Evolutionary conservation across 2,113 vertebrate genomes (phyloP).

Genomic region (Haplochromis burtoni): DNA sequence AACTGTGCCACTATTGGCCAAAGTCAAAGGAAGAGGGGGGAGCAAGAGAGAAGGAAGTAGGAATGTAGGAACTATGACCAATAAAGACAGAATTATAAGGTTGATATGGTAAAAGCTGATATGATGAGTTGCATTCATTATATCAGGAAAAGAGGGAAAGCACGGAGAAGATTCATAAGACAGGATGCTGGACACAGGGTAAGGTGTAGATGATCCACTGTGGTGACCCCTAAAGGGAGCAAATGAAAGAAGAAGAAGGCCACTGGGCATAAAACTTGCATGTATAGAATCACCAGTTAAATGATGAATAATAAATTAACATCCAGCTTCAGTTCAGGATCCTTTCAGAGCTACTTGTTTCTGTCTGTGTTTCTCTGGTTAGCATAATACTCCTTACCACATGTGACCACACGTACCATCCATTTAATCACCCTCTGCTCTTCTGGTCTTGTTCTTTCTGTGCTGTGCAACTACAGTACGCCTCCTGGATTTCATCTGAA

Average conservation of each 20-base stretch:
- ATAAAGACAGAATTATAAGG: not conserved
- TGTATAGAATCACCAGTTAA: not conserved
- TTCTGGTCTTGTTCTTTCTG: not conserved
- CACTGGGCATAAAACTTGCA: not conserved
- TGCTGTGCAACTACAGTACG: not conserved
- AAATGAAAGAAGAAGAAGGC: not conserved
- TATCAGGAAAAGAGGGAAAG: not conserved
- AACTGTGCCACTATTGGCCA: not conserved
- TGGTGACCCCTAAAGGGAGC: fast-evolving
- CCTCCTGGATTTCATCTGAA: not conserved
- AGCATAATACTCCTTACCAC: not conserved
- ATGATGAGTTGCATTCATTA: fast-evolving
- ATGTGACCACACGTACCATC: fast-evolving
- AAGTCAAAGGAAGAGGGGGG: not conserved
- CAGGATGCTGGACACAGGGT: not conserved
- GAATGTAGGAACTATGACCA: not conserved
- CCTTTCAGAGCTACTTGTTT: not conserved
- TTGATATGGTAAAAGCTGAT: not conserved
- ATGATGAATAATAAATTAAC: not conserved
- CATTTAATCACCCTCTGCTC: not conserved
- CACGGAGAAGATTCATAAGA: not conserved
- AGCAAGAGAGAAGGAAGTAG: not conserved
- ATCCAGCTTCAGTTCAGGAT: not conserved
- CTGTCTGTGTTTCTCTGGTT: not conserved
- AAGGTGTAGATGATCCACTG: not conserved